Evolutionary conservation across 2,888 invertebrate species (phyloP), one percentile per base, ranked within the genome.

Genomic region (Tenthredo mesomela): DNA sequence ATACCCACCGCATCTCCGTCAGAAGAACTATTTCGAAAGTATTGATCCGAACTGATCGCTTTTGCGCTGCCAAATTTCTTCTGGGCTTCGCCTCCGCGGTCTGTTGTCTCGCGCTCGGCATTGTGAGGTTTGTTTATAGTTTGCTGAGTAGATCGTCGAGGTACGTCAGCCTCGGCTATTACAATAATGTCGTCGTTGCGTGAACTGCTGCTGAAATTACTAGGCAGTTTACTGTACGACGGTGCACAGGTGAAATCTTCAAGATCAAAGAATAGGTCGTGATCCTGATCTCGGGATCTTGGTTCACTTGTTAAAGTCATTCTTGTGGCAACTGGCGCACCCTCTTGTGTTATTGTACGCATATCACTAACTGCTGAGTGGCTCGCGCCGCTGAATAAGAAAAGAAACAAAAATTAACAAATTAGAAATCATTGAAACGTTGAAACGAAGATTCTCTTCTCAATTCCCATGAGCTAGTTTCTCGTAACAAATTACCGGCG

Each of bases 61-160:
- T 99, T 99, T 3, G 99, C 99, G 89, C 97, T 96, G 80, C 98
- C 99, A 93, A 99, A 99, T 94, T 99, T 99, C 94, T 98, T 98
- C 93, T 98, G 97, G 33, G 98, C 98, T 86, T 97, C 96, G 89
- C 97, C 97, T 71, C 77, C 47, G 85, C 85, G 71, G 84, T 87
- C 50, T 33, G 25, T 65, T 21, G 47, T 7, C 10, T 67, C 80
- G 7, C 84, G 75, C 12, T 88, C 40, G 37, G 84, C 80, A 87
- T 87, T n/a, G 88, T 89, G 89, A 89, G 85, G 87, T 70, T 86
- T 89, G 37, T 80, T 84, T 85, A 86, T 89, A 77, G 84, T 86
- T 84, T 86, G 90, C 33, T 88, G 85, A 47, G 86, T 80, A 61
- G 90, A 85, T 67, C 91, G 91, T 86, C 89, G 90, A 5, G 91